Evolutionary conservation across 1,140 invertebrate genomes (phyloP).

Genomic region (Euwallacea similis): DNA sequence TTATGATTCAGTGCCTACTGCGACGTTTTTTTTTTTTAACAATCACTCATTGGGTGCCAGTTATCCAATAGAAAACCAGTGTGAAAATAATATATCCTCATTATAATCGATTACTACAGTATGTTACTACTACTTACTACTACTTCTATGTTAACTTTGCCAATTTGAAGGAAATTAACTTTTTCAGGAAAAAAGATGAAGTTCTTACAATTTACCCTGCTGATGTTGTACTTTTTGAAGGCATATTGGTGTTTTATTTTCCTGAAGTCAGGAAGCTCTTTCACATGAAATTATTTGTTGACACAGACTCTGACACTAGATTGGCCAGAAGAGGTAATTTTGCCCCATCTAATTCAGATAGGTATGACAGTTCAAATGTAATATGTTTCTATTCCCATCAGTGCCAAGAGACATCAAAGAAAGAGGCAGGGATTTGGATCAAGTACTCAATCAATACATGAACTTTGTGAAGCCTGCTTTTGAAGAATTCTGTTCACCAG

Average conservation of each 20-base stretch:
- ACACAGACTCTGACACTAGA: conserved; percentile 97
- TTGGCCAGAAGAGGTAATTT: conserved; percentile 85
- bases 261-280: conserved; percentile 92
- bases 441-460: conserved; percentile 95
- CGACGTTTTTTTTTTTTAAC: too few species aligned
- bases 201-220: conserved; percentile 90
- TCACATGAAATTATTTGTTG: conserved; percentile 99
- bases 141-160: too few species aligned
- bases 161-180: not conserved
- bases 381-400: conserved; percentile 51
- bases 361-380: not conserved
- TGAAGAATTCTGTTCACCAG: conserved; percentile 98
- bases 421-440: conserved; percentile 88
- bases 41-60: too few species aligned
- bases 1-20: too few species aligned
- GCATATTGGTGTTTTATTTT: conserved; percentile 97
- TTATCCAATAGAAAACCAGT: too few species aligned
- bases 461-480: conserved; percentile 98
- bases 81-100: too few species aligned
- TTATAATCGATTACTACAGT: too few species aligned
- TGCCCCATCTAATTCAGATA: conserved; percentile 6
- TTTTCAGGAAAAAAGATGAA: conserved; percentile 68
- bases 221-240: conserved; percentile 97
- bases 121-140: too few species aligned
- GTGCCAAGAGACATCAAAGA: conserved; percentile 94